A percentile compares a stretch with the other conserved stretches of the same genome.
These are phyloP conservation scores for Podarcis cretensis DNA, from an alignment of 2,113 vertebrate species.

Conservation along the genomic window DNA sequence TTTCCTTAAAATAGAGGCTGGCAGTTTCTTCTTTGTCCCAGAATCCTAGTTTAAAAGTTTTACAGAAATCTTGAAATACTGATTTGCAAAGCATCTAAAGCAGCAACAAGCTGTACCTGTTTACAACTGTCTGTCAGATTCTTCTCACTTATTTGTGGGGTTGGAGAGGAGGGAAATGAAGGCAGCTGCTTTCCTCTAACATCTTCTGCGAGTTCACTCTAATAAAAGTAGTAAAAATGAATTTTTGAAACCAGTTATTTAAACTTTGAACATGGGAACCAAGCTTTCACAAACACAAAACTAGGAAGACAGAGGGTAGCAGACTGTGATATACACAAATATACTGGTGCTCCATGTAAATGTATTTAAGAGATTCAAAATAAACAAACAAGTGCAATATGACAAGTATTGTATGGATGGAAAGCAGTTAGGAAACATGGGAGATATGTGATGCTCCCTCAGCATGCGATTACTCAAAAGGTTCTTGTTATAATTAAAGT, in stretches of 20 bases:
- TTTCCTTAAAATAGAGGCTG: too few species aligned
- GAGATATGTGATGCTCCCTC: neutral
- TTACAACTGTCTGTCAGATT: constrained; percentile 69
- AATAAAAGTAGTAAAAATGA: constrained; percentile 7
- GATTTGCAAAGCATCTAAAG: constrained; percentile 11
- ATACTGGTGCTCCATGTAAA: neutral
- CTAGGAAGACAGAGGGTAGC: neutral
- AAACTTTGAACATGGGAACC: neutral
- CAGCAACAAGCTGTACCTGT: constrained; percentile 71
- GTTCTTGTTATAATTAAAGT: neutral
- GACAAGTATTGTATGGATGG: neutral
- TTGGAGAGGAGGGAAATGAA: constrained; percentile 59
- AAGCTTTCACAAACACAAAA: neutral
- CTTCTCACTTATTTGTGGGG: constrained; percentile 62
- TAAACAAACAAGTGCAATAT: neutral
- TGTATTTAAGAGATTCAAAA: neutral
- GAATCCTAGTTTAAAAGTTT: neutral
- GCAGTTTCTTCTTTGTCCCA: neutral
- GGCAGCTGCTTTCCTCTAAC: constrained; percentile 43
- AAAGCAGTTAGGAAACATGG: neutral
- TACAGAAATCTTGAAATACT: neutral
- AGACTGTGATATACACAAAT: neutral
- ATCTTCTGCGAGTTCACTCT: constrained; percentile 51
- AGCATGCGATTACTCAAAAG: neutral
- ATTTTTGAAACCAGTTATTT: neutral